phyloP scores from a whole-genome alignment of 2,888 invertebrate species.

The Leptinotarsa tumamoca region DNA sequence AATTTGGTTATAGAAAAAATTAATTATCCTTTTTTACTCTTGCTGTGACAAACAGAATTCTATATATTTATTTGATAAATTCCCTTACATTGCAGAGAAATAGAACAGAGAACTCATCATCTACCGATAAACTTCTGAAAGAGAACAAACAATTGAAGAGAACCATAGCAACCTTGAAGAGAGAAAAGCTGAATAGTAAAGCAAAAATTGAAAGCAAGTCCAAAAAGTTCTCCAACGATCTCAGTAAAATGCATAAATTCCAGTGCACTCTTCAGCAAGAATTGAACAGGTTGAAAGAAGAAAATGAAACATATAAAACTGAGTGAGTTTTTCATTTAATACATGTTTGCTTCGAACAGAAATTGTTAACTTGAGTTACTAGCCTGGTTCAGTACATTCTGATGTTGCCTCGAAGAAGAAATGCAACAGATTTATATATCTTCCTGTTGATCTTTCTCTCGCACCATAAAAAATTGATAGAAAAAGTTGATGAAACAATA shows the following conservation, averaged over 20 bases:
- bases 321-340: conserved; percentile 8
- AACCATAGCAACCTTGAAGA: conserved; percentile 5
- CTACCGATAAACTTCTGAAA: neutral
- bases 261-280: conserved; percentile 12
- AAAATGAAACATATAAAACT: conserved; percentile 17
- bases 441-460: too few species aligned
- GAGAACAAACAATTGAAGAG: conserved; percentile 10
- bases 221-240: conserved; percentile 9
- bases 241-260: conserved; percentile 18
- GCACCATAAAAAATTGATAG: too few species aligned
- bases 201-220: conserved; percentile 1
- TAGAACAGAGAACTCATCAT: neutral
- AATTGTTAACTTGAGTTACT: too few species aligned
- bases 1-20: too few species aligned
- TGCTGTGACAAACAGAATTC: too few species aligned
- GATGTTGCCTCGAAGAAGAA: too few species aligned
- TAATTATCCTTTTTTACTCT: too few species aligned
- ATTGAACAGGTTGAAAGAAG: neutral
- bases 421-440: too few species aligned
- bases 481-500: too few species aligned
- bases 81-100: neutral
- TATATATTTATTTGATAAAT: neutral
- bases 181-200: conserved; percentile 1
- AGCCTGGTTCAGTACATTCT: too few species aligned
- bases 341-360: too few species aligned